Evolutionary conservation across 2,113 vertebrate species (phyloP), one percentile per base, ranked within the genome.

Genomic region (Aramus guarauna): DNA sequence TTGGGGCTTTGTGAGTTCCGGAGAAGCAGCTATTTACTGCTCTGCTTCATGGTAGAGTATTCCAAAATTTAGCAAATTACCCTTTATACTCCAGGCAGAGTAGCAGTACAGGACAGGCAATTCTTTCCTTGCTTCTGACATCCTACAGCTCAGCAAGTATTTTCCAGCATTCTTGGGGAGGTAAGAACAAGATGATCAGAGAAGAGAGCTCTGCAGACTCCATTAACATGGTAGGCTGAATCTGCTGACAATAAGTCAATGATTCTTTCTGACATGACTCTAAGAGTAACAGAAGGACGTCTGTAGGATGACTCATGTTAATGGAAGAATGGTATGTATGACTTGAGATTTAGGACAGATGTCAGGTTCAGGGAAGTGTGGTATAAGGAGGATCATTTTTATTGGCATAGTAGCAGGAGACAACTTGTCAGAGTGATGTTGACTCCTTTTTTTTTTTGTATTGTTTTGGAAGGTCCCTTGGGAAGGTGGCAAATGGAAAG

Each of bases 241-340:
- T 62, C 52, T 95, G 84, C 82, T 97, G 96, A 97, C 96, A 94
- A 50, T 95, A 97, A 97, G 96, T 97, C 97, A 95, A 95, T 97
- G 97, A 97, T 97, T 97, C 85, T 85, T 96, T 92, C 79, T 92
- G 96, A 92, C 79, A 52, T 41, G 88, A 47, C 71, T 96, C 55
- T 74, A 86, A 93, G 93, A 92, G 68, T 60, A 93, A 76, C 88
- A 91, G 91, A 94, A 96, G 94, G 82, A 84, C 15, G 7, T 92
- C 69, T 92, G 83, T 94, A 55, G 92, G 94, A 85, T 92, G 90
- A 88, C 53, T 96, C 92, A 94, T 80, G 73, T 97, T 92, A 96
- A 90, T 96, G 90, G 96, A 79, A 97, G 85, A 92, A 89, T 79
- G 67, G 94, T 81, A 95, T 75, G 82, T 93, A 73, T 90, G 88